Base-by-base conservation (phyloP, 1,140 invertebrate genomes). In the Acromyrmex echinatior region DNA sequence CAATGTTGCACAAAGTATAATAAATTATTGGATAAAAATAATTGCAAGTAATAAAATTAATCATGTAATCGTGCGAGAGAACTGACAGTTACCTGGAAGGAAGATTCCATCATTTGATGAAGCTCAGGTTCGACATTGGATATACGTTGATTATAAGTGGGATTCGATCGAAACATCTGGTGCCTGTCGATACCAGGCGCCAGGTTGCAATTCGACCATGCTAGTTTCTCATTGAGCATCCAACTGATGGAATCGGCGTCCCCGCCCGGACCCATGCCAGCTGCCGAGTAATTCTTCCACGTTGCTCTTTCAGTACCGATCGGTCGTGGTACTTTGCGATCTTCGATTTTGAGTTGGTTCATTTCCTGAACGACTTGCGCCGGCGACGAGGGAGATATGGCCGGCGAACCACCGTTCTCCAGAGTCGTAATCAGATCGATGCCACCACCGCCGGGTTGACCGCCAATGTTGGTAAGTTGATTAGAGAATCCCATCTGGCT, bases 221-320 rank as follows among this genome's bases (percentile, higher is more conserved):
- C 91, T 35, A 95, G 84, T 86, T 96, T 96, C 5, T 96, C 96
- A 68, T 96, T 96, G 84, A 96, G 93, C 95, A 97, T 96, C 96
- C 96, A 96, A 91, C 96, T 96, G 70, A 96, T 96, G 0, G 93
- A 93, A 88, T 96, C 96, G 56, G 95, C 93, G 77, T 96, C 93
- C 18, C 94, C 95, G 28, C 93, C 93, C 0, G 92, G 93, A 35
- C 93, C 94, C 80, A 94, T 93, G 0, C 91, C 89, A 4, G 92
- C 45, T 9, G 89, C 86, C 7, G 86, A 87, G 56, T 95, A 95
- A 93, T 96, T 96, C 74, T 97, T 97, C 96, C 97, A 97, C 1
- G 53, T 76, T 10, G 97, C 97, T 91, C 97, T 96, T 93, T 97
- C 97, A 0, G 97, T 98, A 89, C 97, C 97, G 91, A 98, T 98